Base-by-base conservation (phyloP, 2,113 vertebrate genomes). In the Dermatemys mawii region DNA sequence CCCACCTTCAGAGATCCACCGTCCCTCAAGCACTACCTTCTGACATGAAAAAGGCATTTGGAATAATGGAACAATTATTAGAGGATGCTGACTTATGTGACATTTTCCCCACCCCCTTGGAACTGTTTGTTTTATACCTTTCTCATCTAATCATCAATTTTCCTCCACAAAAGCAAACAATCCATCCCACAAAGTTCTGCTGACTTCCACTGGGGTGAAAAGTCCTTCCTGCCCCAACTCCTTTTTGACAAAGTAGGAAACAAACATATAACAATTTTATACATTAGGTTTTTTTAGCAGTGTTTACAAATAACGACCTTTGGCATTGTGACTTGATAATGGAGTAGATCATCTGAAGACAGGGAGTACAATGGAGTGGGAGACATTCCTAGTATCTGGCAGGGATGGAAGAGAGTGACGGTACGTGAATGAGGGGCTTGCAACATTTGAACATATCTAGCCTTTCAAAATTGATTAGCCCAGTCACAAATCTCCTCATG, bases 141-240 rank as follows among this genome's bases (percentile, higher is more conserved):
- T 83, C 95, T 93, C 73, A 86, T 81, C 86, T 89, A 83, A 84
- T 84, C 93, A 86, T 63, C 89, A 49, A 89, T 92, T 84, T 83
- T 93, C 67, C 38, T 90, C n/a, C 35, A 70, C 63, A 70, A 70
- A 70, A 70, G 8, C 11, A 38, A 38, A 19, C n/a, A n/a, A 70
- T 11, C 35, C n/a, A 70, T n/a, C 17, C 63, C 16, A 5, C 9
- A 70, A 38, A 70, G 35, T 38, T 70, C 63, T 3, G 10, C 2
- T 10, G 63, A 22, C 16, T 70, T 70, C n/a, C 35, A 70, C 3
- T 38, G n/a, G 9, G n/a, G 13, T 38, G n/a, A 21, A 70, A 70
- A 70, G 19, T 38, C 35, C 63, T 38, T 70, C n/a, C 63, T 70
- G 17, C 19, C n/a, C n/a, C 63, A 70, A 38, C n/a, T 38, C 63